Base-by-base conservation (phyloP, 2,888 invertebrate genomes). In the Protula sp. region DNA sequence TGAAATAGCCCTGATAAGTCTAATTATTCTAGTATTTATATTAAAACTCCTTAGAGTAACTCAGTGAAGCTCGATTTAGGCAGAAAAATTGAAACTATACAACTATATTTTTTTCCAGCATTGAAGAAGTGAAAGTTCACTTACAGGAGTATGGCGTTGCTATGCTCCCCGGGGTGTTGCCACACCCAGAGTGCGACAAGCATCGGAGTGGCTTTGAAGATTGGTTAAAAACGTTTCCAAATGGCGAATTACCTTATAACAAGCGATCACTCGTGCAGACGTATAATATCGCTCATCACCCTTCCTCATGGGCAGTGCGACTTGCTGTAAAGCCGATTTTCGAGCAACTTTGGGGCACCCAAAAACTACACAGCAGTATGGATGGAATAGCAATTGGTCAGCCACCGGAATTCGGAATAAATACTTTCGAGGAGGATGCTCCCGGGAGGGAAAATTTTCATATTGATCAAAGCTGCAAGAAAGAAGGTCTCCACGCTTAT, bases 351-450 rank as follows among this genome's bases (percentile, higher is more conserved):
- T 77, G 75, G 75, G 65, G 67, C 2, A 77, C 75, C 5, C 70
- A 72, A 1, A 72, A 74, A 61, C 66, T 77, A 1, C 59, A 74
- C 45, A 67, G 70, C 5, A 76, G 75, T 56, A 52, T 72, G 53
- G 77, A 76, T 50, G 73, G 73, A 22, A 68, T 77, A 19, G 73
- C 77, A 4, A 72, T 76, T 31, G 75, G 74, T 0, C 67, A 73
- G 1, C 77, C 77, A 2, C 75, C 77, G 0, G 75, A 77, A 61
- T 57, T 65, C 3, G 70, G 74, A 1, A 58, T 68, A 28, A 73
- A 71, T 45, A 47, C 29, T 4, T 58, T 58, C 28, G 72, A 72
- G 14, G 50, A 50, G 4, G 24, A 5, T 5, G 24, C 9, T 4
- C 14, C 9, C 3, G 56, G 47, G 19, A 28, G 5, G 19, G 4